A percentile compares a stretch with the other conserved stretches of the same genome.
These are phyloP conservation scores for Nymphalis io DNA, from an alignment of 1,140 invertebrate species.

Conservation along the genomic window DNA sequence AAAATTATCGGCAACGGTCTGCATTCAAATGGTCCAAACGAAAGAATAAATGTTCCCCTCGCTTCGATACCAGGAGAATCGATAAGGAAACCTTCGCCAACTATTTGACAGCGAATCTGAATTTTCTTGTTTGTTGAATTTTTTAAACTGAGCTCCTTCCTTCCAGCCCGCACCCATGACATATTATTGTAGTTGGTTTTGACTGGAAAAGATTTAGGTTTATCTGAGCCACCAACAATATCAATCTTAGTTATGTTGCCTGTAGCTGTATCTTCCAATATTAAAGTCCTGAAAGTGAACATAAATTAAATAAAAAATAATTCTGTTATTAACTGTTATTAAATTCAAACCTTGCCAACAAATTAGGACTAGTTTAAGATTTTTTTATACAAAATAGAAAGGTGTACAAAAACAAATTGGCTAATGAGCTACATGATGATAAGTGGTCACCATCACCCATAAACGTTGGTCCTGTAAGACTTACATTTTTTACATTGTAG, in stretches of 20 bases:
- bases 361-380: too few relatives aligned
- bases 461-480: too few relatives aligned
- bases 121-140: constrained; percentile 62
- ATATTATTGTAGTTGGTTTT: constrained; percentile 63
- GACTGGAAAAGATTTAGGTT: constrained; percentile 62
- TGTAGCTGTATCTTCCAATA: constrained; percentile 58
- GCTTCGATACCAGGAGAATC: constrained; percentile 56
- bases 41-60: constrained; percentile 53
- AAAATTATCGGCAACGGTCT: constrained; percentile 60
- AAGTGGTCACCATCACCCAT: too few relatives aligned
- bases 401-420: too few relatives aligned
- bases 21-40: constrained; percentile 59
- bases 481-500: too few relatives aligned
- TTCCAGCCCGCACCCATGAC: constrained; percentile 61
- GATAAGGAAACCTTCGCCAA: constrained; percentile 65
- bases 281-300: constrained; percentile 49
- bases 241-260: constrained; percentile 50
- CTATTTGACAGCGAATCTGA: constrained; percentile 61
- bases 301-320: background rate
- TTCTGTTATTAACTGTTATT: background rate
- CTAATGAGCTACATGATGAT: too few relatives aligned
- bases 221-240: constrained; percentile 54
- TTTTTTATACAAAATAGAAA: too few relatives aligned
- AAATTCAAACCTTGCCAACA: too few relatives aligned
- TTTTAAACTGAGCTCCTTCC: constrained; percentile 67